Conservation (phyloP, 1,140 invertebrate genomes). For the Steinernema feltiae region DNA sequence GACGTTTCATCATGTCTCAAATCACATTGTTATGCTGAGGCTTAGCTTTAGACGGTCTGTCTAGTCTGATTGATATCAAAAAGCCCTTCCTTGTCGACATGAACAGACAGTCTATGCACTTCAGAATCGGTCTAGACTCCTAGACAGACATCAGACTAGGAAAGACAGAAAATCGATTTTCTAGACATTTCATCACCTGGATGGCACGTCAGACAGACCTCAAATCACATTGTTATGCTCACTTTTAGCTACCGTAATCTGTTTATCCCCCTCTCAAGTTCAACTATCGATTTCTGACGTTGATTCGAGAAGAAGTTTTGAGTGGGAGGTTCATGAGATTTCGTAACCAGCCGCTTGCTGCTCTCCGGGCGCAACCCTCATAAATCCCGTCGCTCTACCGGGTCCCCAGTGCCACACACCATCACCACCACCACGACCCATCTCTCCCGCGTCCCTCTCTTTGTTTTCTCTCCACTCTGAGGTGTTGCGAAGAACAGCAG, state of each 20-base stretch:
- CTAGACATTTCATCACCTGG: not conserved
- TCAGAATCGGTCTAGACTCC: too few relatives aligned
- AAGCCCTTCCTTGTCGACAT: too few relatives aligned
- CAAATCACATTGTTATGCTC: not conserved
- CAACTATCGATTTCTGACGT: not conserved
- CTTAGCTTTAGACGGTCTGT: too few relatives aligned
- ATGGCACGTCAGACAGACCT: not conserved
- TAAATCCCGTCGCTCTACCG: slow-evolving; percentile 8
- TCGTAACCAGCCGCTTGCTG: not conserved
- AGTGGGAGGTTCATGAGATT: not conserved
- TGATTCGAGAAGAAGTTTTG: not conserved
- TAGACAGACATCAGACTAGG: too few relatives aligned
- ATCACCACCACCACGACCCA: not conserved
- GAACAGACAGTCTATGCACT: too few relatives aligned
- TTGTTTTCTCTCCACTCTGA: not conserved
- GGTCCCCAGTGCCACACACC: not conserved
- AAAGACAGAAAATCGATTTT: too few relatives aligned
- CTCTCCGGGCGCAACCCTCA: not conserved
- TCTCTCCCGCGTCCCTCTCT: not conserved
- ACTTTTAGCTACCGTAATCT: not conserved
- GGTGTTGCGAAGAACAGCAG: slow-evolving; percentile 6
- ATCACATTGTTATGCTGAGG: too few relatives aligned
- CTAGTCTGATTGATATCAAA: too few relatives aligned
- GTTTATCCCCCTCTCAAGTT: not conserved
- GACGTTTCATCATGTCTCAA: too few relatives aligned